Conservation (phyloP, 2,797 vertebrate species). For the Sebastes itinus region DNA sequence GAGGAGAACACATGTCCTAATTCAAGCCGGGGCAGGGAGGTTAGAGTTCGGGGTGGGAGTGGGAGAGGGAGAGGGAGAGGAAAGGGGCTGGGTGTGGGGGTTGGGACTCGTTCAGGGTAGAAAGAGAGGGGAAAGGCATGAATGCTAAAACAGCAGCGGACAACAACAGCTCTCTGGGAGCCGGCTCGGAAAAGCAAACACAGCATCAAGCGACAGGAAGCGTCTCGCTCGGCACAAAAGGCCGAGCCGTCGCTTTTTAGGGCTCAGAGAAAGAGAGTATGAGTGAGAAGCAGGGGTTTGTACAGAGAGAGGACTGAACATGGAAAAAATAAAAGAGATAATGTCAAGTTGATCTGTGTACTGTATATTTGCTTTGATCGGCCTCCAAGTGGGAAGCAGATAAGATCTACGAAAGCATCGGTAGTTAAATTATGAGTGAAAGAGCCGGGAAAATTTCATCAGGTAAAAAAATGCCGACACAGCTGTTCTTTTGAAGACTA, state of each 20-base stretch:
- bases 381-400: not conserved
- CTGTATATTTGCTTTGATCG: not conserved
- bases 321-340: not conserved
- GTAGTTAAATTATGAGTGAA: not conserved
- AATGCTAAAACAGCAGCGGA: constrained; percentile 81
- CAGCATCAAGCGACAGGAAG: constrained; percentile 82
- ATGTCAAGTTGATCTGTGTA: not conserved
- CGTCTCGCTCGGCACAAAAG: constrained; percentile 76
- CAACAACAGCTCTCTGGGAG: constrained; percentile 76
- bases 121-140: constrained; percentile 55
- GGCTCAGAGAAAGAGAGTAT: constrained; percentile 43
- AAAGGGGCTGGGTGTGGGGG: constrained; percentile 22
- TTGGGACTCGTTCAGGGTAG: constrained; percentile 8
- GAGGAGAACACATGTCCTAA: constrained; percentile 19
- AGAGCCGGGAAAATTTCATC: not conserved
- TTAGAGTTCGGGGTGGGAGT: constrained; percentile 34
- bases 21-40: constrained; percentile 1
- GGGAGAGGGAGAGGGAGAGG: not conserved
- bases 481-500: not conserved
- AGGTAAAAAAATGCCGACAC: not conserved
- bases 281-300: constrained; percentile 32
- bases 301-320: constrained; percentile 18
- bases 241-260: constrained; percentile 59
- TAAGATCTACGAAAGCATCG: not conserved
- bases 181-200: constrained; percentile 84